Evolutionary conservation across 2,888 invertebrate genomes (phyloP).

Genomic region (Aphodius granarius): DNA sequence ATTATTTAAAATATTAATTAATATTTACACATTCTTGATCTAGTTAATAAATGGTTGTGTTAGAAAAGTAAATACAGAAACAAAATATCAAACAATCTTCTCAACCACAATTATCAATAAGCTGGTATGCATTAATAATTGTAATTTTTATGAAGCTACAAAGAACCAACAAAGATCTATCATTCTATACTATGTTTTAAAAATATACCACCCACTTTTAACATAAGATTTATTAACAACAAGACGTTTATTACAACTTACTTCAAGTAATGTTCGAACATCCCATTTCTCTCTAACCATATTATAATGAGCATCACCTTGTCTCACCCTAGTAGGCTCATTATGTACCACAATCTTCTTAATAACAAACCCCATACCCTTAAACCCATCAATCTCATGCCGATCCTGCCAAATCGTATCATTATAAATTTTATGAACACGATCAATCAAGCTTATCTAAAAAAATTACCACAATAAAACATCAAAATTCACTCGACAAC

Average conservation of each 20-base stretch:
- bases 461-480: constrained; percentile 37
- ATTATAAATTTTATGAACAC: constrained; percentile 95
- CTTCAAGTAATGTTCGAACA: constrained; percentile 87
- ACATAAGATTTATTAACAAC: background rate
- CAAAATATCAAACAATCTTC: no score
- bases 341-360: constrained; percentile 93
- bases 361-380: constrained; percentile 94
- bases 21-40: background rate
- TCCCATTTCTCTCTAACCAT: constrained; percentile 91
- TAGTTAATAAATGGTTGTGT: no score
- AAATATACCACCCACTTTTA: no score
- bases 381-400: constrained; percentile 83
- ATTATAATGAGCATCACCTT: constrained; percentile 91
- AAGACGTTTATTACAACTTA: constrained; percentile 45
- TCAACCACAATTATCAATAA: no score
- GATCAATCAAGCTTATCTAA: constrained; percentile 92
- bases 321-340: constrained; percentile 83
- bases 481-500: background rate
- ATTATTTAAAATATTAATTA: no score
- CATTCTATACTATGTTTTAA: no score
- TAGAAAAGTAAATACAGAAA: no score
- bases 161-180: no score
- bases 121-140: no score
- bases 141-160: no score
- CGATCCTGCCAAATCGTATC: constrained; percentile 93